Percentiles rank a stretch among this genome's conserved stretches.
Evolutionary conservation across 2,113 vertebrate genomes (phyloP).

Genomic region (Pseudolaguvia tuberculata): DNA sequence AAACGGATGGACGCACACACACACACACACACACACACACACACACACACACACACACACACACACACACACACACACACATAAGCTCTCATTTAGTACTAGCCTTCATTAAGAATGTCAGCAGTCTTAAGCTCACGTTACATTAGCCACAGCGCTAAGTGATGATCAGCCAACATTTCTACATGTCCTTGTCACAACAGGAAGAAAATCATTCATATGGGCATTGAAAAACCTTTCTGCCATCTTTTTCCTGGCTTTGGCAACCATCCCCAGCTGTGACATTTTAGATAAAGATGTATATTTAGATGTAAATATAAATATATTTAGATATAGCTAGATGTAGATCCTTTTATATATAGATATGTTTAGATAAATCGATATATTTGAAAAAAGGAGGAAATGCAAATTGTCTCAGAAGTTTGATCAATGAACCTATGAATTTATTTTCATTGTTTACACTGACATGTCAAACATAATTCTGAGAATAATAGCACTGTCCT

Average conservation of each 20-base stretch:
- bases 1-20: not conserved
- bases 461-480: no score
- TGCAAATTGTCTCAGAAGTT: no score
- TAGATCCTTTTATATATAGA: no score
- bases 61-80: no score
- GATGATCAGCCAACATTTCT: conserved; percentile 4
- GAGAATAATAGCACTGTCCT: no score
- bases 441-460: no score
- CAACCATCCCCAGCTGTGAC: not conserved
- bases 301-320: no score
- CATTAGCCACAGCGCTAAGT: conserved; percentile 20
- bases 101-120: conserved; percentile 14
- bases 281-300: not conserved
- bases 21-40: not conserved
- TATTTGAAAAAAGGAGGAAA: no score
- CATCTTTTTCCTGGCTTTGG: not conserved
- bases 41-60: not conserved
- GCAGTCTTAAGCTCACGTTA: conserved; percentile 15
- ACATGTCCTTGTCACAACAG: conserved; percentile 13
- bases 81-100: not conserved
- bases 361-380: no score
- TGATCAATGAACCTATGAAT: no score
- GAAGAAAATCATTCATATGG: not conserved
- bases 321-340: no score
- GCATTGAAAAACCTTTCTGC: not conserved